Evolutionary conservation across 2,797 vertebrate species (phyloP), one percentile per base, ranked within the genome.

Genomic region (Amblyopsis hoosieri): DNA sequence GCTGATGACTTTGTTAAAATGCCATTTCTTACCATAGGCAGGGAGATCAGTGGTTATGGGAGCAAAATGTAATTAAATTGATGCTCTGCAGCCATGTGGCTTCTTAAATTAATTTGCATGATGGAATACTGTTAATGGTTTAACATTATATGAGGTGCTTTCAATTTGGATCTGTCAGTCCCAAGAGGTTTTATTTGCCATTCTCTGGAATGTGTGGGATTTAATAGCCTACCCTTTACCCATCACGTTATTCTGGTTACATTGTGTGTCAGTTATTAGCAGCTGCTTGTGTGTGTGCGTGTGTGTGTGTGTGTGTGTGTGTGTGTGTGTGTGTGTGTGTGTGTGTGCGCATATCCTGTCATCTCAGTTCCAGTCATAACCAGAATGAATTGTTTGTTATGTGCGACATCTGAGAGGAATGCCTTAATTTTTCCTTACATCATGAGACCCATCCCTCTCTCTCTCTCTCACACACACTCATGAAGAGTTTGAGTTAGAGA

Each of bases 101-200:
- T 53, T 63, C 54, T 73, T 80, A 70, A 72, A 72, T 86, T 88
- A 64, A 70, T 81, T 85, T 47, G 71, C 76, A 79, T 73, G 74
- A 79, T 73, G 69, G 74, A 83, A 72, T 78, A 64, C 72, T 77
- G 73, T 82, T 87, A 85, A 85, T 87, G 79, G 80, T 79, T 85
- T 83, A 58, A 66, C 82, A 79, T 85, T 72, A 86, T 83, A 75
- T 78, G 74, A 73, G 72, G 57, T 65, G 62, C 58, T 80, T 83
- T 85, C 66, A 77, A 60, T 83, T 83, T 71, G 37, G 64, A 72
- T 78, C 71, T 69, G 72, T 62, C 69, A 63, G 64, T 77, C 80
- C 72, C 75, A 62, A 50, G 65, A 81, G 72, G 78, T 72, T 82
- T 71, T 42, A 68, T 9, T 42, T 42, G 67, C 78, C 76, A 81